A percentile compares a stretch with the other conserved stretches of the same genome.
Evolutionary conservation across 2,888 invertebrate genomes (phyloP).

Genomic region (Seira sanloemensis): DNA sequence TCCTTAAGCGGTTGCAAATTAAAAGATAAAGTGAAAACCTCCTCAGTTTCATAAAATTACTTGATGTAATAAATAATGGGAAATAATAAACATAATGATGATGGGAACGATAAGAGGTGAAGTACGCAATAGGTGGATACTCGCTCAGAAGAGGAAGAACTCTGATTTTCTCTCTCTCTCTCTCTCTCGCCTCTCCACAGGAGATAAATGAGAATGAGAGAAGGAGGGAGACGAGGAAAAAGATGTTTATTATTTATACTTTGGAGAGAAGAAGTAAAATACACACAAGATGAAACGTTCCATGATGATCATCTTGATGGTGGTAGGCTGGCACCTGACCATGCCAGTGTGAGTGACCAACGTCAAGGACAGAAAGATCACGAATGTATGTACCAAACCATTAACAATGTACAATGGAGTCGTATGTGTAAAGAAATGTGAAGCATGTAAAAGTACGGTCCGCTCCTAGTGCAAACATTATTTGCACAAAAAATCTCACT

Average conservation of each 20-base stretch:
- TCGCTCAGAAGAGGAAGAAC: neutral
- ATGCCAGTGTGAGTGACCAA: conserved; percentile 72
- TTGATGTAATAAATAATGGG: conserved; percentile 3
- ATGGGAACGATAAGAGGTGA: neutral
- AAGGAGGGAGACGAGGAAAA: neutral
- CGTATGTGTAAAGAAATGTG: too few species aligned
- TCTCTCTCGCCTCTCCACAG: neutral
- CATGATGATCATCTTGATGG: neutral
- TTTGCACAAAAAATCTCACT: conserved; percentile 7
- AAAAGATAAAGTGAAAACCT: neutral
- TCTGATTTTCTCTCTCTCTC: neutral
- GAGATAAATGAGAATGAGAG: neutral
- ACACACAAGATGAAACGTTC: neutral
- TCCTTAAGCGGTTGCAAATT: neutral
- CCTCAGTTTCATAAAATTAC: neutral
- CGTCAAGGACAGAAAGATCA: conserved; percentile 73
- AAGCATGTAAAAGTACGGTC: neutral
- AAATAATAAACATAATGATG: neutral
- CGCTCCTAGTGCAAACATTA: neutral
- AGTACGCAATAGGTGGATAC: too few species aligned
- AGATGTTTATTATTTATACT: neutral
- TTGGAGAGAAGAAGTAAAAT: neutral
- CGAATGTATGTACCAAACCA: conserved; percentile 44
- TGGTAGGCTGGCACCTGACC: conserved; percentile 9
- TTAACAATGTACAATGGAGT: neutral